A percentile compares a stretch with the other conserved stretches of the same genome.
Evolutionary conservation across 2,113 vertebrate genomes (phyloP).

Genomic region (Ardeotis arabs): DNA sequence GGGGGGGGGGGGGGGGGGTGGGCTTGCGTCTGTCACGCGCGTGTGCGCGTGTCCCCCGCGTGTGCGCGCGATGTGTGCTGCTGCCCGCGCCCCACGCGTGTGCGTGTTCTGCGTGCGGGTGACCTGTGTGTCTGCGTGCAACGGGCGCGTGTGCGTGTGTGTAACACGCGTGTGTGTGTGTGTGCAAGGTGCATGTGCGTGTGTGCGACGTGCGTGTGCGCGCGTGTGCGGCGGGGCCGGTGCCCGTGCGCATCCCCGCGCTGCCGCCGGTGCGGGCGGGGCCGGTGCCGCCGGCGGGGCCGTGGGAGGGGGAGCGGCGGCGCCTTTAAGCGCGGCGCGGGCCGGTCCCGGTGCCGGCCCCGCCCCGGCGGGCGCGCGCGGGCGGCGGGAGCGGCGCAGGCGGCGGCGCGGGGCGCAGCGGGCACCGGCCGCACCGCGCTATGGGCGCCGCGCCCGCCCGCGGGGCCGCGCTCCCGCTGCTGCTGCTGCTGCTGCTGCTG

Average conservation of each 20-base stretch:
- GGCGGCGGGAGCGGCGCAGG: not conserved
- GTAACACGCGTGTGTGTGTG: not conserved
- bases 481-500: not conserved
- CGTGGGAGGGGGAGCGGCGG: not conserved
- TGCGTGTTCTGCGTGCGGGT: no score
- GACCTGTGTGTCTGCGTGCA: no score
- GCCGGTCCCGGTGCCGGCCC: not conserved
- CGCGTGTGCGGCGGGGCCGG: no score
- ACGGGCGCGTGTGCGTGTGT: no score
- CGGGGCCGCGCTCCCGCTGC: not conserved
- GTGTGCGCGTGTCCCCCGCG: not conserved
- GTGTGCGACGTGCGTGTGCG: not conserved
- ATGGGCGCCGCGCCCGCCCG: not conserved
- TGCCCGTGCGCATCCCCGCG: not conserved
- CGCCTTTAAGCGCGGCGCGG: not conserved
- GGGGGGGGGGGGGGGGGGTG: not conserved
- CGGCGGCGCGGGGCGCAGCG: conserved; percentile 21
- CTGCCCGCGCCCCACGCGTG: no score
- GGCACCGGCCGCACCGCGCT: not conserved
- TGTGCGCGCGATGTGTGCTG: no score
- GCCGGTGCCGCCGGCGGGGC: no score
- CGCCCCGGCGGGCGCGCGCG: not conserved
- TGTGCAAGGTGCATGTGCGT: not conserved
- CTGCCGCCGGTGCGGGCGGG: not conserved
- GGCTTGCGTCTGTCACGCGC: no score